These are phyloP conservation scores for Mallotus villosus DNA, from an alignment of 2,797 vertebrate genomes.

Conservation along the genomic window DNA sequence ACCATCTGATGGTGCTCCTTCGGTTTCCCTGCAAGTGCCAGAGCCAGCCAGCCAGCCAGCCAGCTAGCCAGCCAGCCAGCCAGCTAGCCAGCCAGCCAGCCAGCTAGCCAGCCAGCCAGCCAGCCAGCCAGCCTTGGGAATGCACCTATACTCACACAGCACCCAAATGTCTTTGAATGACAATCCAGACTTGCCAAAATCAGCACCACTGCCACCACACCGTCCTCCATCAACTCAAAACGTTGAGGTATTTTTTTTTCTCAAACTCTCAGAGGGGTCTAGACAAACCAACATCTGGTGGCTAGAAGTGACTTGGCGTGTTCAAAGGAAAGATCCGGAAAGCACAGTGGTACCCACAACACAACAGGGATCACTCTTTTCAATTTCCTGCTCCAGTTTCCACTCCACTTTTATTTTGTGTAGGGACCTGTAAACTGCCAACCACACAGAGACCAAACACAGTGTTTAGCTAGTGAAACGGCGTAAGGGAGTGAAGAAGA, in stretches of 20 bases:
- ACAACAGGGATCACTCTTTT: conserved; percentile 68
- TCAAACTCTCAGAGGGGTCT: conserved; percentile 34
- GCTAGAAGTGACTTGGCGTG: conserved; percentile 49
- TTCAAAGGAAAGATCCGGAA: conserved; percentile 62
- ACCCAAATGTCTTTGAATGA: neutral
- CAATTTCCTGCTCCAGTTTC: conserved; percentile 74
- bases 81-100: too few relatives aligned
- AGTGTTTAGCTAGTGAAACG: conserved; percentile 55
- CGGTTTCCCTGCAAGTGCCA: too few relatives aligned
- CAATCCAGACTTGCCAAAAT: neutral
- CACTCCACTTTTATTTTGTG: conserved; percentile 62
- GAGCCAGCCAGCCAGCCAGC: too few relatives aligned
- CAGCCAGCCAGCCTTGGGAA: too few relatives aligned
- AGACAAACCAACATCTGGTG: conserved; percentile 58
- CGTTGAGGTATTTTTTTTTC: neutral
- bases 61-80: too few relatives aligned
- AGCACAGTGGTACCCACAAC: conserved; percentile 57
- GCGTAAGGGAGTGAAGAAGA: conserved; percentile 56
- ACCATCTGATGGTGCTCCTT: too few relatives aligned
- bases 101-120: too few relatives aligned
- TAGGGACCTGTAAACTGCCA: conserved; percentile 57
- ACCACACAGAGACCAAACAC: conserved; percentile 44
- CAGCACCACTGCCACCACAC: neutral
- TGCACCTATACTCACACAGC: neutral
- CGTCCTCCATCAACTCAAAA: neutral